Evolutionary conservation across 2,113 vertebrate species (phyloP), one percentile per base, ranked within the genome.

Genomic region (Corynorhinus townsendii): DNA sequence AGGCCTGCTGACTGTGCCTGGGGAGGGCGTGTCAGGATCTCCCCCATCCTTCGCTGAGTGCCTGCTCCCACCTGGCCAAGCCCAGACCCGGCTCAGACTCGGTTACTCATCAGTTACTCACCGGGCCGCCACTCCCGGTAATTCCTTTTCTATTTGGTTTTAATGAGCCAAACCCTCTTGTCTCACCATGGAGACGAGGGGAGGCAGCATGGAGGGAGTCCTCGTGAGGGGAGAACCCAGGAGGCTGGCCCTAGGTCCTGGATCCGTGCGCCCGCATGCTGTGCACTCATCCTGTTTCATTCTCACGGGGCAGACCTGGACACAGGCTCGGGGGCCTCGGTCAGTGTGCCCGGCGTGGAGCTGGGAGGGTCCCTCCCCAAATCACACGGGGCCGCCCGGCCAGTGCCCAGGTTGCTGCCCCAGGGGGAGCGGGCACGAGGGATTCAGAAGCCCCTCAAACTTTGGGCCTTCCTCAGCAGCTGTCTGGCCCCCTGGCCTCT

Each of bases 41-140:
- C 54, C 54, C 47, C 19, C 11, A 0, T 9, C 54, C 38, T 35
- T 3, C 9, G 7, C 38, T 40, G 14, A 1, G 1, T 2, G 77
- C 11, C 35, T 2, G 87, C 64, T 22, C 87, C 68, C 47, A 28
- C 69, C 75, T 19, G 54, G 33, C 11, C n/a, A 6, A 38, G 56
- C 40, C 93, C 52, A 1, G 0, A 7, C 38, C 68, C 8, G 8
- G 69, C 64, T 24, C 82, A 33, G 87, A 68, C 93, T 28, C 4
- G 0, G 71, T 94, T 90, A 95, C 94, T 96, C 93, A 96, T 12
- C 40, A 1, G 81, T 91, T 89, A 96, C 95, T 95, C 97, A 93
- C n/a, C 35, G 1, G 17, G 26, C 28, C 3, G 96, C 95, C 86
- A 35, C 94, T 89, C 95, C 92, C 28, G 4, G 79, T 89, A 83